Base-by-base conservation (phyloP, 2,113 vertebrate genomes). In the Nothocercus julius region DNA sequence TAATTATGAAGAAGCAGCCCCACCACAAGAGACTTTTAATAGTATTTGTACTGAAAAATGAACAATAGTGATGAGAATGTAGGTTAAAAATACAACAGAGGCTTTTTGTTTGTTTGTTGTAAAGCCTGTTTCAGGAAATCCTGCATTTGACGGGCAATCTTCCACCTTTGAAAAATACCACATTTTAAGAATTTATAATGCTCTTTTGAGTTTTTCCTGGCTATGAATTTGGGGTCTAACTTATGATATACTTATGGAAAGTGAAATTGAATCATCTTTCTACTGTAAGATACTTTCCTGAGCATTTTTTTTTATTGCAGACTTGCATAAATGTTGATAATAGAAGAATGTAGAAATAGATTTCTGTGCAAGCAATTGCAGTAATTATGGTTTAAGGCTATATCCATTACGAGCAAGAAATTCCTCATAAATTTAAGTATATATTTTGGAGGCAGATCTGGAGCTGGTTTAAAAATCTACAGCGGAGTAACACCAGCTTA, bases 401-500 rank as follows among this genome's bases (percentile, higher is more conserved):
- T 22, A 69, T 42, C 18, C 53, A 42, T 78, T 89, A 85, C 47
- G 75, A 83, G 73, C 47, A 68, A 47, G 82, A 79, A 93, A 93
- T 91, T 89, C 93, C 80, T 91, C 51, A 53, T 47, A 17, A 40
- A 40, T 90, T 83, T 88, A 94, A 92, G 77, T 87, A 70, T 19
- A 18, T 88, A 74, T 80, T 91, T 85, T 70, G 56, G 85, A 51
- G 82, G 25, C 14, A 78, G 54, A 56, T 81, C 64, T 96, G 83
- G 68, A 84, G 53, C 45, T 75, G 45, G 67, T 85, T 95, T 77
- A 51, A 87, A 89, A 83, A 75, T 74, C 42, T 82, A 3, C 8
- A 42, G 34, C 45, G 51, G 45, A 32, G 54, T 64, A 75, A 90
- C 82, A 81, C 34, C 66, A 82, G 20, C 36, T 95, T 92, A 56